phyloP scores from a whole-genome alignment of 2,888 invertebrate species.

The Hedychridium roseum region DNA sequence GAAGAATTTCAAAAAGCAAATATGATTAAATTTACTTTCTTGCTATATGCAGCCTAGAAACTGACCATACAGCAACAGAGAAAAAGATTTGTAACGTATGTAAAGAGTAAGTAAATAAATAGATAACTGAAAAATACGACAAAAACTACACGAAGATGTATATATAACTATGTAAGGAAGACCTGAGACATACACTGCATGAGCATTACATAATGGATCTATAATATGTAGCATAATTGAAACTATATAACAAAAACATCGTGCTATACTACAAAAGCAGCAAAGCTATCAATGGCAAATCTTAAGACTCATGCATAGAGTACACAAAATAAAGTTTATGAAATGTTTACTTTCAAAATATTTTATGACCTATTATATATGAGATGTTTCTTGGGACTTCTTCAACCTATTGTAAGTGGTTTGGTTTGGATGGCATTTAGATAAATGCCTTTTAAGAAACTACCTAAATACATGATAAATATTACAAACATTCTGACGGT shows the following conservation, averaged over 20 bases:
- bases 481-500: no score
- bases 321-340: constrained; percentile 35
- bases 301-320: constrained; percentile 61
- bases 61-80: constrained; percentile 43
- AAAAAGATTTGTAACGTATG: constrained; percentile 30
- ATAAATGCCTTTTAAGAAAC: no score
- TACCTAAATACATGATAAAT: no score
- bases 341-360: no score
- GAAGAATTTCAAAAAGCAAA: constrained; percentile 18
- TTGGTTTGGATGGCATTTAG: no score
- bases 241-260: constrained; percentile 58
- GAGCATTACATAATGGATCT: constrained; percentile 60
- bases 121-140: constrained; percentile 21
- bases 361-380: no score
- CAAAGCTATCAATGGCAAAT: constrained; percentile 62
- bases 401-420: no score
- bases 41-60: constrained; percentile 37
- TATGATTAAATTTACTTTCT: constrained; percentile 27
- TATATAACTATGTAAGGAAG: constrained; percentile 51
- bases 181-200: constrained; percentile 64
- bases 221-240: constrained; percentile 55
- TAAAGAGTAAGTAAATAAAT: constrained; percentile 15
- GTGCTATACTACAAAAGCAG: constrained; percentile 64
- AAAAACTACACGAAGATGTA: constrained; percentile 26
- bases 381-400: no score